Percentiles rank a stretch among this genome's conserved stretches.
phyloP scores from a whole-genome alignment of 35 echinoderm and acorn worm genomes.

The Holothuria glaberrima region DNA sequence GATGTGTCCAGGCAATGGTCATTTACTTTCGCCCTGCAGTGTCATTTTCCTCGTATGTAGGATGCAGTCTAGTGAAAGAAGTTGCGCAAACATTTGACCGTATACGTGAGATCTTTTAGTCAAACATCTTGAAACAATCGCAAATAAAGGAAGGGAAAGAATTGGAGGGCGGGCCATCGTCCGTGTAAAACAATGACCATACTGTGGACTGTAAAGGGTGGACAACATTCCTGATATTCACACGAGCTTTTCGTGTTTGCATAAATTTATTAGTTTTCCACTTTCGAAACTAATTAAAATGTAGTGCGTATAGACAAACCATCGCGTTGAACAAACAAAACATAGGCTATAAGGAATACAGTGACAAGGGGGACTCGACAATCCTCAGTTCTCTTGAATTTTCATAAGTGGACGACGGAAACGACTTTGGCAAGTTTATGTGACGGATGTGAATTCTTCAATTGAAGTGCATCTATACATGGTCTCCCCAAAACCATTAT shows the following conservation, averaged over 20 bases:
- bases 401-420: too few species aligned
- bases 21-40: too few species aligned
- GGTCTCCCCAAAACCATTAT: too few species aligned
- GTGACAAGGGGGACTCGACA: too few species aligned
- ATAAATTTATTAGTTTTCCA: slow-evolving; percentile 37
- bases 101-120: slow-evolving; percentile 23
- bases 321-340: too few species aligned
- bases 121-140: slow-evolving; percentile 46
- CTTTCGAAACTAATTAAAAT: slow-evolving; percentile 40
- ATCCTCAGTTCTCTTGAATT: too few species aligned
- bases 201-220: background rate
- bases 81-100: slow-evolving; percentile 19
- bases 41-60: too few species aligned
- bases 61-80: slow-evolving; percentile 3
- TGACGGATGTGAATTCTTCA: too few species aligned
- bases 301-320: slow-evolving; percentile 32
- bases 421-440: too few species aligned
- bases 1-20: too few species aligned
- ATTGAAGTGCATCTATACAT: too few species aligned
- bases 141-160: slow-evolving; percentile 12
- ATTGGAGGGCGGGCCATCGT: slow-evolving; percentile 25
- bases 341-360: too few species aligned
- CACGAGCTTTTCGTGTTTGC: slow-evolving; percentile 24
- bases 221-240: slow-evolving; percentile 21
- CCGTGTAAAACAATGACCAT: slow-evolving; percentile 16